A percentile compares a stretch with the other conserved stretches of the same genome.
Conservation (phyloP, 2,113 vertebrate species). For the Hylia prasina region DNA sequence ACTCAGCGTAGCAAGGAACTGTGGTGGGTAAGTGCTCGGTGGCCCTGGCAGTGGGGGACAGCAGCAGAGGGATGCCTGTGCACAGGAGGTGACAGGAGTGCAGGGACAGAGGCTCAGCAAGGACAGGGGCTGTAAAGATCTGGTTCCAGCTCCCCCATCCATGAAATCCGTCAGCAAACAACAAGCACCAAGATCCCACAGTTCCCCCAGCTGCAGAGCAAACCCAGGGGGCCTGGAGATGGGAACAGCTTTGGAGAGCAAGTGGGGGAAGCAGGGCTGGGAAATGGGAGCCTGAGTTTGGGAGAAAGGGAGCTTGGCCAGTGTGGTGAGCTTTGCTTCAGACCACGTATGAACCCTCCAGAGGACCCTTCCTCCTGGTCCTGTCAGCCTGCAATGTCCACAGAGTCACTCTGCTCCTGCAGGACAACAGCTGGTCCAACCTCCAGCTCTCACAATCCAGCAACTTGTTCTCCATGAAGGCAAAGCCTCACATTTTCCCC, state of each 20-base stretch:
- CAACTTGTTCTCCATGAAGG: not conserved
- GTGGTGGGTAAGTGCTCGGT: not conserved
- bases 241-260: not conserved
- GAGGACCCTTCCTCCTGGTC: not conserved
- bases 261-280: slow-evolving; percentile 21
- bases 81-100: not conserved
- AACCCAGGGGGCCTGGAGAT: not conserved
- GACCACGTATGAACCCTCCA: not conserved
- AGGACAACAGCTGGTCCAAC: not conserved
- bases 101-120: not conserved
- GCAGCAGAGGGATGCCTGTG: not conserved
- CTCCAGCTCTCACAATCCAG: not conserved
- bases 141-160: not conserved
- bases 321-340: not conserved
- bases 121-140: not conserved
- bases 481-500: slow-evolving; percentile 14
- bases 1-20: not conserved
- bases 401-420: slow-evolving; percentile 22
- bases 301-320: not conserved
- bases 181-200: slow-evolving; percentile 14
- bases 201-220: slow-evolving; percentile 20
- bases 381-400: not conserved
- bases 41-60: not conserved
- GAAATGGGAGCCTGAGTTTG: not conserved
- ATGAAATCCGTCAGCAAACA: not conserved